Base-by-base conservation (phyloP, 2,797 vertebrate species). In the Pachyuromys duprasi region DNA sequence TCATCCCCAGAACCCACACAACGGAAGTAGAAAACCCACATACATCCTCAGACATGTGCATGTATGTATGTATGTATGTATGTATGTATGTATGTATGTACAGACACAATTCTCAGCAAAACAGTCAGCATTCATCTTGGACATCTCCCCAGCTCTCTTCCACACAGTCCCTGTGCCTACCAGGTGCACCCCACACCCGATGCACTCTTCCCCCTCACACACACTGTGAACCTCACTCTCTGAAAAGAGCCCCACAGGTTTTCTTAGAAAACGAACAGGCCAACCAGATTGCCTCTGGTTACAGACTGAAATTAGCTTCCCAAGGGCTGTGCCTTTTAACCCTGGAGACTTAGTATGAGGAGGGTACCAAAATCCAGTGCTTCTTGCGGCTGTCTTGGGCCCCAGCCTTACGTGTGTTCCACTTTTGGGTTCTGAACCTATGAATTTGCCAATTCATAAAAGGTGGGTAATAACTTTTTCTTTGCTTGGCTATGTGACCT, bases 211-310 rank as follows among this genome's bases (percentile, higher is more conserved):
- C 7, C 80, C 5, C 28, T 13, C 62, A 12, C 1, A 12, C 12
- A 15, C 20, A n/a, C 82, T 7, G 3, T 1, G 3, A 78, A 67
- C 36, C 80, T 74, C 33, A 45, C 92, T 78, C 81, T 69, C 74
- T 33, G 42, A n/a, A 45, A 88, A 63, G 33, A 81, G 15, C 8
- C 83, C 63, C 20, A 17, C 28, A 42, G 8, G 67, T 39, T 49
- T 81, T 36, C 42, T n/a, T 74, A 72, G 81, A 62, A 95, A 92
- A 53, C 83, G 94, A 93, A 60, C 83, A 90, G 86, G 42, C 70
- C 89, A 81, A 24, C 18, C n/a, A 39, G 55, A 60, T 62, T 36
- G n/a, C 92, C 72, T 62, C 74, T 69, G 53, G 15, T 86, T 33
- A 57, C 55, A 88, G 72, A 69, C n/a, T 63, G 26, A 72, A 53